Base-by-base conservation (phyloP, 2,113 vertebrate species). In the Piliocolobus tephrosceles region DNA sequence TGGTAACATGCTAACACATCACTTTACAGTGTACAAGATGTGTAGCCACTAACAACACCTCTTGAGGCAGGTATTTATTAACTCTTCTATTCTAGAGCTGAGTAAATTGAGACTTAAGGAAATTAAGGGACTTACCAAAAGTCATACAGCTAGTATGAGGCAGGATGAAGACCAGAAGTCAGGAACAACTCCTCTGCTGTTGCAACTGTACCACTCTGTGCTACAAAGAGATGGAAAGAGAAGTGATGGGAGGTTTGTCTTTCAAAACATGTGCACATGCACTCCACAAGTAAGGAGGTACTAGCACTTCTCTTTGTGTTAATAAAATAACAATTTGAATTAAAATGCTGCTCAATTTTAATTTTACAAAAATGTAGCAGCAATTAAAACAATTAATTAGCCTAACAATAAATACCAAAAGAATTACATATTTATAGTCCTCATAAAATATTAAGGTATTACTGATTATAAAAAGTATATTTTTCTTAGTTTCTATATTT, bases 321-420 rank as follows among this genome's bases (percentile, higher is more conserved):
- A 80, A 83, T 91, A 70, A 95, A 95, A 97, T 90, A 0, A 4
- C 96, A 97, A 97, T 92, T 94, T 83, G 92, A 98, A 90, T 95
- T 92, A 96, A 98, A 97, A 4, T 4, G 57, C 10, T 43, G 27
- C 16, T 64, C 27, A 40, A 78, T 90, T 86, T 76, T 45, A 45
- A 83, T 92, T 80, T 93, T 85, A 85, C 20, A 73, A 90, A 98
- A 98, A 91, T 75, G 97, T 90, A 84, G 52, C 90, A 93, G 96
- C 96, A 96, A 98, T 97, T 97, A 98, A 98, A 98, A 97, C 96
- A 97, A 88, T 96, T 95, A 97, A 95, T 95, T 97, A 94, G 79
- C 95, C 96, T 96, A 95, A 97, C 95, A 98, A 98, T 93, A 73
- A 97, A 95, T 94, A 87, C 66, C 94, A 97, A 97, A 98, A 93